Conservation (phyloP, 2,888 invertebrate species). For the Coremacera marginata region DNA sequence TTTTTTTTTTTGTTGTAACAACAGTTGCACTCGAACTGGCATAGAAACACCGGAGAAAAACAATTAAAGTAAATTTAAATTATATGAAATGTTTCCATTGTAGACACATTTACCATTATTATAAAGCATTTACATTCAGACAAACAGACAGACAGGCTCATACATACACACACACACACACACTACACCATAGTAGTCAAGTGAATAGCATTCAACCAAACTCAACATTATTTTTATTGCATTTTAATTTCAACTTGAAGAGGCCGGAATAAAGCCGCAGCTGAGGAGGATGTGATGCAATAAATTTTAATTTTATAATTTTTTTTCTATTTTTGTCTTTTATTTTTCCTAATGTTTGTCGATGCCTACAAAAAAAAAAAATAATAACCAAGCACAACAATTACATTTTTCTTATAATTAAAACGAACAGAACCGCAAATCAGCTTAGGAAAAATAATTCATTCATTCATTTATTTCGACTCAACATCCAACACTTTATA, state of each 20-base stretch:
- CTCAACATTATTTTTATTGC: constrained; percentile 30
- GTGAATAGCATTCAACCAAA: neutral
- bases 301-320: constrained; percentile 39
- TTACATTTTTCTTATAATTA: constrained; percentile 7
- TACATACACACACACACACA: neutral
- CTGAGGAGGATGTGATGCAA: constrained; percentile 49
- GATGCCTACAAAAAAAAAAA: neutral
- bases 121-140: constrained; percentile 10
- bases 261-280: constrained; percentile 29
- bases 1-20: neutral
- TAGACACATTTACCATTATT: constrained; percentile 32
- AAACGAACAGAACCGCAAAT: constrained; percentile 7
- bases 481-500: neutral
- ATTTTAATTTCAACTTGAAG: constrained; percentile 31
- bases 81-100: constrained; percentile 30
- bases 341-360: neutral
- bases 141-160: neutral
- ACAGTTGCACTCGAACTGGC: constrained; percentile 8
- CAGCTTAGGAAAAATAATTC: neutral
- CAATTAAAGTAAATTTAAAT: constrained; percentile 38
- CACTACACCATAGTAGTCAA: neutral
- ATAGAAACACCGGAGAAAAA: constrained; percentile 28
- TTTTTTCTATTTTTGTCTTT: constrained; percentile 1
- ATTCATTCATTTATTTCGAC: constrained; percentile 20
- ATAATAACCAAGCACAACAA: neutral